A percentile compares a stretch with the other conserved stretches of the same genome.
phyloP scores from a whole-genome alignment of 23 tunicate genomes.

The Trididemnum clinides region DNA sequence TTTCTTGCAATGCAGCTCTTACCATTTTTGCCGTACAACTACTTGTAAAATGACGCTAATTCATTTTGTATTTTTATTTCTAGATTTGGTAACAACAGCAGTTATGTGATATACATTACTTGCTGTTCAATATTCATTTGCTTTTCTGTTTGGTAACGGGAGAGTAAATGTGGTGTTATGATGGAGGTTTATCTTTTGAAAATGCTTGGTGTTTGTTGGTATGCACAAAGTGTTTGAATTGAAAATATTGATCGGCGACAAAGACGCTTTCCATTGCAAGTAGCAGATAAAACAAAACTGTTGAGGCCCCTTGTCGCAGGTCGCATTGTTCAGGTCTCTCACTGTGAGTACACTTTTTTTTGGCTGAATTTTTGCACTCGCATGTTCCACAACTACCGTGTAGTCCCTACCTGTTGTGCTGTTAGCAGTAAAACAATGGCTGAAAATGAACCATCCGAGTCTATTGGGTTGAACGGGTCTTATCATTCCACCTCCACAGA shows the following conservation, averaged over 20 bases:
- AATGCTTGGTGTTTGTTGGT: not conserved
- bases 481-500: not conserved
- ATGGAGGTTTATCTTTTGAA: conserved; percentile 8
- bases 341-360: conserved; percentile 17
- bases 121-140: too few species aligned
- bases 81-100: too few species aligned
- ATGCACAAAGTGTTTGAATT: not conserved
- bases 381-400: conserved; percentile 41
- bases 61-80: too few species aligned
- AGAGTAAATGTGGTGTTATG: conserved; percentile 49
- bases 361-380: not conserved
- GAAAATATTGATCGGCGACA: not conserved
- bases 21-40: too few species aligned
- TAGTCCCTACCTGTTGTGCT: conserved; percentile 39
- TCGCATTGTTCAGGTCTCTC: not conserved
- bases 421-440: conserved; percentile 54
- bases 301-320: not conserved
- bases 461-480: not conserved
- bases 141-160: conserved; percentile 63
- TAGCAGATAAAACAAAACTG: not conserved
- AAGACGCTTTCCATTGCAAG: conserved; percentile 17
- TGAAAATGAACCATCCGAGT: conserved; percentile 29
- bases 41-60: too few species aligned
- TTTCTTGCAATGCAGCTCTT: too few species aligned
- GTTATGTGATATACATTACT: too few species aligned